A percentile compares a stretch with the other conserved stretches of the same genome.
Conservation (phyloP, 2,113 vertebrate genomes). For the Melanerpes formicivorus region DNA sequence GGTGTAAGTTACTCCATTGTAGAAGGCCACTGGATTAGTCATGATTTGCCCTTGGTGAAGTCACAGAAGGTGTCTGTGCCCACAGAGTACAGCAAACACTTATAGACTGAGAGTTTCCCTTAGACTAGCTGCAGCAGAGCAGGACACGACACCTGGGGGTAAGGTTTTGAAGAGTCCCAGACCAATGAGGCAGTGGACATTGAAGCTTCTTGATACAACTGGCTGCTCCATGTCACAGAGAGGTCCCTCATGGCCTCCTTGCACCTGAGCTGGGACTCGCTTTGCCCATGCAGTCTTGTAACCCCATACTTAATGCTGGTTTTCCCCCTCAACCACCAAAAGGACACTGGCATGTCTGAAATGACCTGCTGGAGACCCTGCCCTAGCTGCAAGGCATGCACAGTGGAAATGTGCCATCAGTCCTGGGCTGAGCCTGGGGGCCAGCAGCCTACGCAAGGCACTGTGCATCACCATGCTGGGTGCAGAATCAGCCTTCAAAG, state of each 20-base stretch:
- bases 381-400: not conserved
- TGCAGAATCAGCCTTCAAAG: not conserved
- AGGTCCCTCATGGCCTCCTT: not conserved
- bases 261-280: not conserved
- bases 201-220: not conserved
- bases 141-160: not conserved
- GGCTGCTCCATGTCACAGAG: not conserved
- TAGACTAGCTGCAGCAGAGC: not conserved
- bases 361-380: not conserved
- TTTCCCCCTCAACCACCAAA: not conserved
- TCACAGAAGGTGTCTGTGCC: not conserved
- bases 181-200: accelerated
- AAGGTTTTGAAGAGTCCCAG: not conserved
- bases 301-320: not conserved
- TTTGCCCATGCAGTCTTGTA: not conserved
- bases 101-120: not conserved
- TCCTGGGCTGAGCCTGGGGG: accelerated
- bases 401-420: not conserved
- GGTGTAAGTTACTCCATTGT: not conserved
- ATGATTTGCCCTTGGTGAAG: not conserved
- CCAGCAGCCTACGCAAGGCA: not conserved
- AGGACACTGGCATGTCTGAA: not conserved
- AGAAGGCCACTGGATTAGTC: not conserved
- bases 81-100: accelerated
- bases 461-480: accelerated